A percentile compares a stretch with the other conserved stretches of the same genome.
Evolutionary conservation across 2,888 invertebrate genomes (phyloP).

Genomic region (Crematogaster levior): DNA sequence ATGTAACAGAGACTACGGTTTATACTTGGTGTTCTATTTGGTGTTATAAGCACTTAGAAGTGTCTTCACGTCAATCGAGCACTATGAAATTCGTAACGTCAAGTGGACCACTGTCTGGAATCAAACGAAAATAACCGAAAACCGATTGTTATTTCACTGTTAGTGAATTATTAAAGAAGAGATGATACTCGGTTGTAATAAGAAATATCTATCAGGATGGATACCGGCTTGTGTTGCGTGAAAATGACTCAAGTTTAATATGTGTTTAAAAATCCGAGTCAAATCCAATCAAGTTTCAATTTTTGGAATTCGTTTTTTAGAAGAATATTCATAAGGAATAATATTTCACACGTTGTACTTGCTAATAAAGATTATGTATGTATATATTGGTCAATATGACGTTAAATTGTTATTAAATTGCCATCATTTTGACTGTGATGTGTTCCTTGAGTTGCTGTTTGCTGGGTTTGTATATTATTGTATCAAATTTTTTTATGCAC

Average conservation of each 20-base stretch:
- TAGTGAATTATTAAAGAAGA: background rate
- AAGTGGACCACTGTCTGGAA: background rate
- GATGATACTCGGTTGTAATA: background rate
- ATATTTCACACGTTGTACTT: too few relatives aligned
- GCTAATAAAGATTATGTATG: background rate
- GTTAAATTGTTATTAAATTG: too few relatives aligned
- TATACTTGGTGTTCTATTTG: background rate
- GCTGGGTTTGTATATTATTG: too few relatives aligned
- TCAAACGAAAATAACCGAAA: background rate
- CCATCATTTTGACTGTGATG: too few relatives aligned
- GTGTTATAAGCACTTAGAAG: background rate
- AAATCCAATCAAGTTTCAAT: too few relatives aligned
- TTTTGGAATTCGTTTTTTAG: too few relatives aligned
- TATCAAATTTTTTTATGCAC: too few relatives aligned
- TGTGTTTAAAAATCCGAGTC: too few relatives aligned
- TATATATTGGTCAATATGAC: too few relatives aligned
- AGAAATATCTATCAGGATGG: background rate
- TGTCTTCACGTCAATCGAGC: background rate
- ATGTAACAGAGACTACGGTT: background rate
- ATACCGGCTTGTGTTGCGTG: background rate
- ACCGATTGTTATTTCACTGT: background rate
- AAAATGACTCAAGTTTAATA: too few relatives aligned
- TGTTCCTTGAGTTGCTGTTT: too few relatives aligned
- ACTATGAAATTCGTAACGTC: background rate
- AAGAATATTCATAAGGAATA: too few relatives aligned